Evolutionary conservation across 2,797 vertebrate genomes (phyloP), one percentile per base, ranked within the genome.

Genomic region (Onychomys leucogaster): DNA sequence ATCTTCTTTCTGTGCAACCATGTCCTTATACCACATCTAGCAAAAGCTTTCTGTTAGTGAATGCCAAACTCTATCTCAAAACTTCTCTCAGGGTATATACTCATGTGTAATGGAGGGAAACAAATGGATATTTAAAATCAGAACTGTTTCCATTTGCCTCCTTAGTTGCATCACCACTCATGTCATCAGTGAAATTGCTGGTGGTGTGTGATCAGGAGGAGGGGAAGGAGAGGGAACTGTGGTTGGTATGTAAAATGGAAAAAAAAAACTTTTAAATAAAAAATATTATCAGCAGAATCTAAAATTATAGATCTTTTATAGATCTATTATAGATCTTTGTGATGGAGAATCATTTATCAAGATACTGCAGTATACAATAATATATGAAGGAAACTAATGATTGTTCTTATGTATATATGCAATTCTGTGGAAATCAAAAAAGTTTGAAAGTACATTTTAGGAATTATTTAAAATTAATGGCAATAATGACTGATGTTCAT

Each of bases 121-220:
- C 52, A 94, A 90, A 90, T 27, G 75, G 32, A 25, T 82, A 82
- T 69, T 89, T 92, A 75, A 94, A 94, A 71, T 93, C 16, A 89
- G 92, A 96, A 94, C 41, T 81, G 14, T 83, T 34, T 23, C 34
- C 29, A 37, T 71, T 95, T 89, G 27, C n/a, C 43, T 80, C 43
- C 21, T 80, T 29, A 7, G n/a, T 43, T n/a, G 2, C 63, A 84
- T 93, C 52, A 37, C 59, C 52, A 37, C 59, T 87, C 63, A 81
- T 71, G 55, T 32, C 34, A 88, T 32, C 65, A 84, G 10, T 78
- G 13, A 96, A 94, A 69, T 49, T 73, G 32, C 37, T 81, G 32
- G 49, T 52, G 49, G 49, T 52, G 49, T 49, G 49, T 55, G 55
- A 55, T 4, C 16, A 55, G 55, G 55, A 17, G 55, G 4, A 55